These are phyloP conservation scores for Todus mexicanus DNA, from an alignment of 2,797 vertebrate genomes.

Conservation along the genomic window DNA sequence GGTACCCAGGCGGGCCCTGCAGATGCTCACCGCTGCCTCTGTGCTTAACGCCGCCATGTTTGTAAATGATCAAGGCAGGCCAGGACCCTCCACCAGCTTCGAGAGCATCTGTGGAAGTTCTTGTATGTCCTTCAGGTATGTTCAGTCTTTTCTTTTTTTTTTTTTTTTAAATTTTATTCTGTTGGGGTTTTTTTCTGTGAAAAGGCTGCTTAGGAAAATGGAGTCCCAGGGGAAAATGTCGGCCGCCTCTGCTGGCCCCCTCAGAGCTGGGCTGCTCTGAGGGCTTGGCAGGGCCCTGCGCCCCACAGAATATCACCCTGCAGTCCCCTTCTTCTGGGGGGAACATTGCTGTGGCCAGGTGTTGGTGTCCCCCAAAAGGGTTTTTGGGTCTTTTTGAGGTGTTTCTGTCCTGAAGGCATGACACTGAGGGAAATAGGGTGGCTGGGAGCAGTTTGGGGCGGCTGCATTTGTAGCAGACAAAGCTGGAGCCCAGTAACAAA, in stretches of 20 bases:
- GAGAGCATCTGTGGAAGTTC: background rate
- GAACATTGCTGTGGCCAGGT: background rate
- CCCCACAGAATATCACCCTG: background rate
- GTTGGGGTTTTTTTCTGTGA: background rate
- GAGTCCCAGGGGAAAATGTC: background rate
- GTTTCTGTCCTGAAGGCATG: background rate
- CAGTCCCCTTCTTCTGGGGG: background rate
- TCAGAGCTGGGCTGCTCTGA: background rate
- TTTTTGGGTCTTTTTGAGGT: background rate
- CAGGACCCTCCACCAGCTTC: background rate
- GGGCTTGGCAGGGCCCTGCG: background rate
- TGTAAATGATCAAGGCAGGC: background rate
- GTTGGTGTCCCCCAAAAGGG: background rate
- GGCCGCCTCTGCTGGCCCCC: fast-evolving
- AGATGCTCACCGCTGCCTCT: background rate
- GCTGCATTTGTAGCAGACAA: background rate
- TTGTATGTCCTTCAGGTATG: background rate
- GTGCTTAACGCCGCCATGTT: background rate
- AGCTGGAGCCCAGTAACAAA: background rate
- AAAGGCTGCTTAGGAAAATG: background rate
- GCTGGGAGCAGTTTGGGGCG: background rate
- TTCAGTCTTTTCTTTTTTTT: background rate
- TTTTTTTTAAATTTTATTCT: background rate
- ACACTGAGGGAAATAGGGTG: background rate
- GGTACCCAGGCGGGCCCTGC: background rate